Evolutionary conservation across 1,140 invertebrate genomes (phyloP), one percentile per base, ranked within the genome.

Genomic region (Matsumurasca onukii): DNA sequence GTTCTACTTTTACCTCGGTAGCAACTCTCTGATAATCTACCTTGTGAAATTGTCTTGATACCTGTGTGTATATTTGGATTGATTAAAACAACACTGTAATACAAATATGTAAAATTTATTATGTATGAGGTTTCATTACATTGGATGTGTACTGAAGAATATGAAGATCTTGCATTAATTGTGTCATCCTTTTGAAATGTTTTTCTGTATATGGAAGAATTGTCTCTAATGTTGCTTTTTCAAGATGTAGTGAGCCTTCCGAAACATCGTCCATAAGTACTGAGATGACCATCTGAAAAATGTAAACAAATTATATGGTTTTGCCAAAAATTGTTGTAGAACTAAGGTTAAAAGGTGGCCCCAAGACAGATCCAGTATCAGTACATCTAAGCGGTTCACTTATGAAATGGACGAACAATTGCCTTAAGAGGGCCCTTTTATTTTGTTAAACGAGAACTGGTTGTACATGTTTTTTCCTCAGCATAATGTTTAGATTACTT

Each of bases 121-220:
- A 55, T 17, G 66, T 48, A 70, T 69, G 69, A 30, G 81, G 81
- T 77, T 90, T 86, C 86, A 91, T 91, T 76, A 86, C 84, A 73
- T 87, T 86, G 5, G 89, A 79, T 30, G 89, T 89, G 75, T 92
- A 96, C 67, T 88, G 87, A 29, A 95, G 80, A 75, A 95, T 87
- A 75, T 92, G 88, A 22, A 93, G 78, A 78, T 94, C 91, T 82
- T 93, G 89, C 59, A 88, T 77, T 64, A 92, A 76, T 73, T 87
- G 84, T 12, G 88, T 90, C 52, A 95, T 73, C 72, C 91, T 81
- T 74, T 88, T 87, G 73, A 89, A 91, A 79, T 93, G 91, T 68
- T 91, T 82, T 70, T 92, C 91, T 17, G 92, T 94, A 75, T 96
- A 97, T 0, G 93, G 92, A 24, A 96, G 80, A 27, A 91, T 78